Percentiles rank a stretch among this genome's conserved stretches.
Conservation (phyloP, 2,113 vertebrate species). For the Psephotus haematonotus region DNA sequence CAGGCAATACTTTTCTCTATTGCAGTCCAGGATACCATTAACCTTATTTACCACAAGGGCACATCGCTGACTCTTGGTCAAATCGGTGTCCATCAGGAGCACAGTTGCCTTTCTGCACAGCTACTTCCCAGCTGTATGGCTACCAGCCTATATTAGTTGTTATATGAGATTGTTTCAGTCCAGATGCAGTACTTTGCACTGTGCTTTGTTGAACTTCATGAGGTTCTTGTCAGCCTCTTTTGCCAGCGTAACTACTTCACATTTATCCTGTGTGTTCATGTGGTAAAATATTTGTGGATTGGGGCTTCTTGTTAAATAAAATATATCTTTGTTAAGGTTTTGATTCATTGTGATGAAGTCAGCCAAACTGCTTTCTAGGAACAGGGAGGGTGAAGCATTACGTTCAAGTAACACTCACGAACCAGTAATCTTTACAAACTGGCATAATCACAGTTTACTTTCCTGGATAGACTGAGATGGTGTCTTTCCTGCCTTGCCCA, state of each 20-base stretch:
- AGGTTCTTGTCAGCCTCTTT: neutral
- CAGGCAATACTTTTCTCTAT: neutral
- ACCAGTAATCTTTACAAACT: slow-evolving; percentile 15
- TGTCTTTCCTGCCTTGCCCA: neutral
- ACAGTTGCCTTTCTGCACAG: neutral
- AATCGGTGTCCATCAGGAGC: neutral
- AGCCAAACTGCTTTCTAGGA: neutral
- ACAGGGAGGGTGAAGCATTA: neutral
- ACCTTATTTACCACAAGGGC: neutral
- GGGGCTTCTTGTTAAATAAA: neutral
- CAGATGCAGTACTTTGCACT: neutral
- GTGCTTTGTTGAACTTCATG: neutral
- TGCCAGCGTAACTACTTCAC: neutral
- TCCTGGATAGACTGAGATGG: neutral
- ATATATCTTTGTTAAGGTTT: neutral
- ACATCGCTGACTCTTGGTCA: neutral
- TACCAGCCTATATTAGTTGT: neutral
- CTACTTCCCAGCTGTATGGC: neutral
- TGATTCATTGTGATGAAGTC: neutral
- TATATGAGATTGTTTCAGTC: neutral
- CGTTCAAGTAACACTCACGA: neutral
- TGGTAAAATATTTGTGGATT: neutral
- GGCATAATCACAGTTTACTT: neutral
- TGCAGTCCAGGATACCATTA: neutral
- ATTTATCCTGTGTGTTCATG: neutral